These are phyloP conservation scores for Pseudochirops cupreus DNA, from an alignment of 2,797 vertebrate genomes.

Conservation along the genomic window DNA sequence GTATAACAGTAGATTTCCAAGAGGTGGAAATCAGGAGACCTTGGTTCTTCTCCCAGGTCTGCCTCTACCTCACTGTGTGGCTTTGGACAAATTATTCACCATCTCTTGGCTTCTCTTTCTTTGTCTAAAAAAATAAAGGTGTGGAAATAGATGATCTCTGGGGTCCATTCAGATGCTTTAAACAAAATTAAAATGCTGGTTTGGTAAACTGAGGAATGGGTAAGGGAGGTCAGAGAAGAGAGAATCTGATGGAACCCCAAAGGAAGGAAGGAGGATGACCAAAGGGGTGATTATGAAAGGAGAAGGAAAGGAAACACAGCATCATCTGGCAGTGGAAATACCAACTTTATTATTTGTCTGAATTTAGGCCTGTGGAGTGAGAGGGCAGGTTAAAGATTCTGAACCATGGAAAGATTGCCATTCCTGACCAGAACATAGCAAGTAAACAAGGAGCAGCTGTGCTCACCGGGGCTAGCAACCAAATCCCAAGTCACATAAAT, in stretches of 20 bases:
- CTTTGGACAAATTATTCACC: neutral
- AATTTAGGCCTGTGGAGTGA: neutral
- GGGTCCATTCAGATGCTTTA: neutral
- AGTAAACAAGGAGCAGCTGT: neutral
- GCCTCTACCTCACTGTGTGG: neutral
- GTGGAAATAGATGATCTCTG: neutral
- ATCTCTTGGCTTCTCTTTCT: neutral
- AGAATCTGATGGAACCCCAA: neutral
- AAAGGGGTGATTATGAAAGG: neutral
- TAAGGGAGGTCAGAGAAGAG: neutral
- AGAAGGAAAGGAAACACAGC: neutral
- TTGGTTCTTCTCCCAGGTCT: neutral
- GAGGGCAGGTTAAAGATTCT: conserved; percentile 24
- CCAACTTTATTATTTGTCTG: neutral
- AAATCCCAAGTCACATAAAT: neutral
- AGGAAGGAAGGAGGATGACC: neutral
- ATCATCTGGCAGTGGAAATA: conserved; percentile 11
- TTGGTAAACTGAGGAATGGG: conserved; percentile 67
- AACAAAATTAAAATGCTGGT: neutral
- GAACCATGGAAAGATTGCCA: neutral
- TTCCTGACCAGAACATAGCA: conserved; percentile 36
- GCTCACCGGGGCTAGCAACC: conserved; percentile 5
- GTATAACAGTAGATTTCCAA: neutral
- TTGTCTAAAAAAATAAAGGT: neutral
- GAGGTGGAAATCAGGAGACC: neutral